Evolutionary conservation across 2,888 invertebrate species (phyloP).

Genomic region (Chrysolina oricalcia): DNA sequence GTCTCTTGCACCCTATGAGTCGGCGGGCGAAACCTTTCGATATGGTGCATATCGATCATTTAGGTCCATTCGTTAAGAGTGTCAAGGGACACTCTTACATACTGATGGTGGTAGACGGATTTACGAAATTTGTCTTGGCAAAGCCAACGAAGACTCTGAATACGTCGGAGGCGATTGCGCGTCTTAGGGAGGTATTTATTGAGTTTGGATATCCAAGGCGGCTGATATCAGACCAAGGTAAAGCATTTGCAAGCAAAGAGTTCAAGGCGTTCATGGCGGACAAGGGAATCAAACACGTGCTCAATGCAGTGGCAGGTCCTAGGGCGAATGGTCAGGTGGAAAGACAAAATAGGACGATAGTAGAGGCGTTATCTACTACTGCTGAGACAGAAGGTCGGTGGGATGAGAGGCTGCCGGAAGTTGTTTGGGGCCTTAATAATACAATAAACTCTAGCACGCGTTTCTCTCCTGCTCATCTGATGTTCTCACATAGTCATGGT

Average conservation of each 20-base stretch:
- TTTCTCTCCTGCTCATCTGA: slow-evolving; percentile 28
- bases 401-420: slow-evolving; percentile 54
- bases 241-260: slow-evolving; percentile 34
- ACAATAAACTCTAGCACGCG: too few species aligned
- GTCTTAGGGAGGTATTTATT: slow-evolving; percentile 15
- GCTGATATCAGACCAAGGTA: too few species aligned
- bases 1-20: slow-evolving; percentile 33
- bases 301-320: slow-evolving; percentile 30
- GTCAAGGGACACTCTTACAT: slow-evolving; percentile 40
- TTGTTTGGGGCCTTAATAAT: slow-evolving; percentile 62
- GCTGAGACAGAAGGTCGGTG: slow-evolving; percentile 51
- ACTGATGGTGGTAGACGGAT: slow-evolving; percentile 49
- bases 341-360: slow-evolving; percentile 5
- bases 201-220: slow-evolving; percentile 37
- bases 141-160: not conserved
- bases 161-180: not conserved
- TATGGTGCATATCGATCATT: slow-evolving; percentile 36
- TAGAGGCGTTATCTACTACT: slow-evolving; percentile 30
- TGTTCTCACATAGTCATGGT: slow-evolving; percentile 34
- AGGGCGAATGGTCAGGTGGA: slow-evolving; percentile 28
- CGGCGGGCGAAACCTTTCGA: slow-evolving; percentile 25
- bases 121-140: slow-evolving; percentile 30
- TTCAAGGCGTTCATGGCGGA: slow-evolving; percentile 32
- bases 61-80: slow-evolving; percentile 23
- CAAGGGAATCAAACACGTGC: slow-evolving; percentile 13